Conservation (phyloP, 2,888 invertebrate species). For the Entomobrya multifasciata region DNA sequence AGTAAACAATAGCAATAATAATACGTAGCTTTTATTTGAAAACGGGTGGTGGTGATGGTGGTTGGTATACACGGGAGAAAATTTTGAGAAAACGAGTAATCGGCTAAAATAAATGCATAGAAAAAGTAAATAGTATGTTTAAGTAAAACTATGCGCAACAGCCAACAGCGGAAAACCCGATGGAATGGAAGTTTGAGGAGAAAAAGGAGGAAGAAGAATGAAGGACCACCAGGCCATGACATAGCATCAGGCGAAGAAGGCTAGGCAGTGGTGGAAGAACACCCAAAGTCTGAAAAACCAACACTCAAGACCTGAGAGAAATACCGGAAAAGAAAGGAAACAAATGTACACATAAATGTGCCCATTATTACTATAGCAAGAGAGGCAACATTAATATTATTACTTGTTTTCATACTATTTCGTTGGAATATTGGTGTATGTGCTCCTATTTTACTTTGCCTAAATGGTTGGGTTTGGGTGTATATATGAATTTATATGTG, state of each 20-base stretch:
- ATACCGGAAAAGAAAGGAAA: constrained; percentile 55
- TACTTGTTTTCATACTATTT: background rate
- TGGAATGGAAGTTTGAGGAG: background rate
- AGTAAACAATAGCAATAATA: constrained; percentile 48
- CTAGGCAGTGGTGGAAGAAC: background rate
- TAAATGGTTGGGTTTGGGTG: background rate
- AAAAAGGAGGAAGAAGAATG: constrained; percentile 13
- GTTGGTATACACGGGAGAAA: too few species aligned
- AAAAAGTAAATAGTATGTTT: constrained; percentile 33
- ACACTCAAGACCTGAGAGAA: constrained; percentile 49
- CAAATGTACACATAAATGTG: constrained; percentile 50
- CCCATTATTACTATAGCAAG: constrained; percentile 11
- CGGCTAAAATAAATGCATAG: background rate
- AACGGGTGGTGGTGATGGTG: constrained; percentile 17
- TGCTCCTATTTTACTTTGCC: background rate
- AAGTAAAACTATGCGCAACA: constrained; percentile 49
- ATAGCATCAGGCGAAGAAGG: background rate
- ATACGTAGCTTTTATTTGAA: constrained; percentile 34
- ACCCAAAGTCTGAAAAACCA: constrained; percentile 46
- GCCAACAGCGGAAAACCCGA: background rate
- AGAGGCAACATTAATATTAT: background rate
- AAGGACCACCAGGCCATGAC: constrained; percentile 10
- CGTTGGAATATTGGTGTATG: background rate
- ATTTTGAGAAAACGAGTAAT: background rate
- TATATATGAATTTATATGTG: too few species aligned